Conservation (phyloP, 2,797 vertebrate species). For the Nothura maculosa region DNA sequence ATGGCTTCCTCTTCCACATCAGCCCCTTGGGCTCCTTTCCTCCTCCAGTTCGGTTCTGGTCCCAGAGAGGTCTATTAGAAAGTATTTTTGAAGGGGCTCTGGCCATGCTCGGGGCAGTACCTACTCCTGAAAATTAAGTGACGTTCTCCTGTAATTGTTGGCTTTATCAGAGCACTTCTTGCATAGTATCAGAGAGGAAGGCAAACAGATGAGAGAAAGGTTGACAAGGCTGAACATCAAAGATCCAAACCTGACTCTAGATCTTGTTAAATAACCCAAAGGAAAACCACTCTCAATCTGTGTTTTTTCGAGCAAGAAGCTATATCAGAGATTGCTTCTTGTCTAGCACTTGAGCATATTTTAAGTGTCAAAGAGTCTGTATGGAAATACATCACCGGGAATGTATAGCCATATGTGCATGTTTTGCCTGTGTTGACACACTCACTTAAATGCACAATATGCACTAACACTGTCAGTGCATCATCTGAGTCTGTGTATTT, state of each 20-base stretch:
- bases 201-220: not conserved
- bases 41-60: constrained; percentile 30
- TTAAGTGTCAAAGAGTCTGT: not conserved
- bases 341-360: not conserved
- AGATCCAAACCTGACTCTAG: constrained; percentile 5
- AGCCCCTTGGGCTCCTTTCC: not conserved
- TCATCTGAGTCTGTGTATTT: not conserved
- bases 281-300: not conserved
- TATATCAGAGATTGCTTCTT: not conserved
- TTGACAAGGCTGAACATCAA: not conserved
- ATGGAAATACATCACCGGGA: not conserved
- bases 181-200: not conserved
- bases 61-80: not conserved
- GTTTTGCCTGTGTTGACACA: not conserved
- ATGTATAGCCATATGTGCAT: not conserved
- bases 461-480: not conserved
- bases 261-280: not conserved
- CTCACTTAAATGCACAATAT: not conserved
- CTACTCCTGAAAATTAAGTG: constrained; percentile 39
- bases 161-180: constrained; percentile 21
- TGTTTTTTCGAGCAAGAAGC: not conserved
- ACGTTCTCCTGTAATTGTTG: not conserved
- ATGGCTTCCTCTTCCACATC: constrained; percentile 29
- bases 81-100: not conserved
- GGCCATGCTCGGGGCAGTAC: not conserved